A percentile compares a stretch with the other conserved stretches of the same genome.
These are phyloP conservation scores for Styela clava DNA, from an alignment of 23 tunicate genomes.

Conservation along the genomic window DNA sequence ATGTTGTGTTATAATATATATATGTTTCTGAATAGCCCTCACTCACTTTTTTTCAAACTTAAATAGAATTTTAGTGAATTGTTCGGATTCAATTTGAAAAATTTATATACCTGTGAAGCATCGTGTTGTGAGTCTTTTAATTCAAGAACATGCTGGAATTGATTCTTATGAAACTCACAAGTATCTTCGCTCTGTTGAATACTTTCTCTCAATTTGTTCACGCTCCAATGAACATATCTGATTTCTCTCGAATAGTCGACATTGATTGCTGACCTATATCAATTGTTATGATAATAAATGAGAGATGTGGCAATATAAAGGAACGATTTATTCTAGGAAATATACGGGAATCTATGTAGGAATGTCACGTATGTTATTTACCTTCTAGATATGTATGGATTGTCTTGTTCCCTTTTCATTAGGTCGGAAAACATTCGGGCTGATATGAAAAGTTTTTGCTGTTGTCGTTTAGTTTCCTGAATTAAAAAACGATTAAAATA, in stretches of 20 bases:
- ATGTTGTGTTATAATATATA: no score
- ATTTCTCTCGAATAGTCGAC: conserved; percentile 28
- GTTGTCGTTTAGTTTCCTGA: conserved; percentile 7
- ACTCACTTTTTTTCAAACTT: no score
- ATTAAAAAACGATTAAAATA: no score
- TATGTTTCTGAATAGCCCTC: no score
- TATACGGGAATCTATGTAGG: no score
- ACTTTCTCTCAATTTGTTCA: conserved; percentile 22
- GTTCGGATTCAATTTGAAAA: no score
- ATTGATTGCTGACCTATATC: not conserved
- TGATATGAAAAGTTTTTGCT: conserved; percentile 17
- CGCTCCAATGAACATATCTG: conserved; percentile 23
- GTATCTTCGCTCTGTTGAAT: conserved; percentile 30
- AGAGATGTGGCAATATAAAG: not conserved
- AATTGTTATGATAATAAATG: not conserved
- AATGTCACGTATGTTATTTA: no score
- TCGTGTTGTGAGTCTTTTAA: conserved; percentile 68
- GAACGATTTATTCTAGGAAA: no score
- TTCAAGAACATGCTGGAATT: conserved; percentile 58
- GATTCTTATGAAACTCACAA: conserved; percentile 46
- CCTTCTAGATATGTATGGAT: conserved; percentile 36
- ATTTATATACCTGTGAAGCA: conserved; percentile 48
- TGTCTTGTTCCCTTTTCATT: conserved; percentile 27
- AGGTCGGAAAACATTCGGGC: conserved; percentile 17
- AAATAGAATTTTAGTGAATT: no score